Evolutionary conservation across 2,888 invertebrate species (phyloP), one percentile per base, ranked within the genome.

Genomic region (Boloria selene): DNA sequence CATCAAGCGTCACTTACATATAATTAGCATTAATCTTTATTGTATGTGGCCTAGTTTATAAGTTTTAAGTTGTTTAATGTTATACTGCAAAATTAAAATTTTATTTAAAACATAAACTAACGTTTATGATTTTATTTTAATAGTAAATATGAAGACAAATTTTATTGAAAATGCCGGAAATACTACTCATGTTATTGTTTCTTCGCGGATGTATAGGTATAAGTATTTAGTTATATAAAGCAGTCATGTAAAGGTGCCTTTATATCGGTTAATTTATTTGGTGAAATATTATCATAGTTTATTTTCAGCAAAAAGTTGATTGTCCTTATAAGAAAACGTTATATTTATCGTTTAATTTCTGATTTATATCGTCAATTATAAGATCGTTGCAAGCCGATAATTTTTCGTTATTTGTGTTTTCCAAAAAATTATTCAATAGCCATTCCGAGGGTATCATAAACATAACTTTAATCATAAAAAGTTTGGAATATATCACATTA

Each of bases 401-500:
- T 81, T 83, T 80, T 76, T 73, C 71, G 76, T 75, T 81, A 81
- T 86, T 86, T 86, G 83, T 79, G 79, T 83, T 84, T 83, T 85
- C 83, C 84, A 53, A 63, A 62, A 78, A 73, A 79, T 83, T 87
- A 87, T 86, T 84, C 87, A 83, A 79, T 80, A 80, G 78, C 51
- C 60, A 52, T 83, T 84, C 86, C 71, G 75, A 72, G 80, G 74
- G 78, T 75, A 81, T 82, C 83, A 86, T 88, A 83, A 87, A 83
- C 83, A 86, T 90, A 88, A 88, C 84, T 59, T 90, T 83, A 83
- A 79, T 75, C 77, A 80, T 82, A 83, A 79, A 83, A 77, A 82
- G 78, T 77, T 77, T 76, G 44, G 51, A 61, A 63, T 56, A 58
- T 67, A 77, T 75, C 81, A 79, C 82, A 84, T 84, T 84, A 88